These are phyloP conservation scores for Cichladusa arquata DNA, from an alignment of 2,113 vertebrate genomes.

Conservation along the genomic window DNA sequence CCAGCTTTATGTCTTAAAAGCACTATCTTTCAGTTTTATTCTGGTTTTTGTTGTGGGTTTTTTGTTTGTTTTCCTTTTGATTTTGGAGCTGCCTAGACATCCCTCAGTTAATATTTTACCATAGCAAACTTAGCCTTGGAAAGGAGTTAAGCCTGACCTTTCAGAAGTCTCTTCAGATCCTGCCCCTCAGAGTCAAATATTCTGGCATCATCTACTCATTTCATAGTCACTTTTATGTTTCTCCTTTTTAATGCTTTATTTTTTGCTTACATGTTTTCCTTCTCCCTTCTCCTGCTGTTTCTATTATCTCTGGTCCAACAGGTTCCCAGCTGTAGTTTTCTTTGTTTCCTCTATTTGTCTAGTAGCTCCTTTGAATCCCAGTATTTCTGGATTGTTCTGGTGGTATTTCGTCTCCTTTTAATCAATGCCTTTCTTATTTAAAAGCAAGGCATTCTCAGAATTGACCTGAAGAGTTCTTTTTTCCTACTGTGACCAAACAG, in stretches of 20 bases:
- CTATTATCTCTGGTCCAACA: conserved; percentile 63
- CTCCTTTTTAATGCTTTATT: conserved; percentile 53
- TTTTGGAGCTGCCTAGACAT: not conserved
- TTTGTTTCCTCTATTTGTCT: conserved; percentile 67
- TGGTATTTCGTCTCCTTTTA: conserved; percentile 40
- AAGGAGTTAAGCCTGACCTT: conserved; percentile 27
- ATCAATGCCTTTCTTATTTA: conserved; percentile 64
- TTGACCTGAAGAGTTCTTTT: not conserved
- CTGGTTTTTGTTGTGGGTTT: not conserved
- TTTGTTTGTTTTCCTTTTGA: not conserved
- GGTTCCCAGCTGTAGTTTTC: conserved; percentile 53
- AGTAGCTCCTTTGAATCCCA: conserved; percentile 48
- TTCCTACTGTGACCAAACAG: conserved; percentile 34
- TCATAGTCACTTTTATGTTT: conserved; percentile 67
- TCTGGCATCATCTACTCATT: conserved; percentile 36
- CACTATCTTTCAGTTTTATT: not conserved
- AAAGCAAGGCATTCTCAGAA: conserved; percentile 29
- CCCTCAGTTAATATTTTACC: conserved; percentile 36
- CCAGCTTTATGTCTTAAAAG: not conserved
- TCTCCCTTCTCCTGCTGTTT: conserved; percentile 57
- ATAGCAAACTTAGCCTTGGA: conserved; percentile 3
- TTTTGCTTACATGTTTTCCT: conserved; percentile 34
- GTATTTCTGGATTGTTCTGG: conserved; percentile 22
- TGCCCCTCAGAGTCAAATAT: conserved; percentile 49
- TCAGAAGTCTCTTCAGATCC: conserved; percentile 56